Base-by-base conservation (phyloP, 1,140 invertebrate species). In the Ceratina australensis region DNA sequence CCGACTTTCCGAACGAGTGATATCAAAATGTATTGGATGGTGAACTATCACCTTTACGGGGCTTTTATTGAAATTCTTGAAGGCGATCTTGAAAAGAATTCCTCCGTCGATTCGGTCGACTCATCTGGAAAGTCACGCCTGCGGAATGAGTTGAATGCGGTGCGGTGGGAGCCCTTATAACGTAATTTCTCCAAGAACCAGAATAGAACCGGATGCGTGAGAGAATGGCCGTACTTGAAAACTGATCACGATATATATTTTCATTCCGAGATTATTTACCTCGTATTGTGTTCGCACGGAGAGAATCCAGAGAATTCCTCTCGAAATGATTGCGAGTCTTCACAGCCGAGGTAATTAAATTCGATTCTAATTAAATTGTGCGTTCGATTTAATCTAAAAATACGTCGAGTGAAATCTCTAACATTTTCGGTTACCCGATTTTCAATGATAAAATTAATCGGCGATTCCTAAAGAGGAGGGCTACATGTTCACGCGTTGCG, bases 1-100 rank as follows among this genome's bases (percentile, higher is more conserved):
- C 16, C 8, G 59, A 20, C 28, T 47, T 42, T 56, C 67, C 16
- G 50, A 56, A 57, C 63, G 66, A 28, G 61, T 68, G 69, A 83
- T 81, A 75, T 75, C 57, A 79, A 81, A 81, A 81, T 72, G 83
- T 79, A 85, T 57, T 81, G 82, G 79, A 77, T 67, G 61, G 69
- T 64, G 78, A 73, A 79, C 82, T 71, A 78, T 64, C 79, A 49
- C 65, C 79, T 78, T 65, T 52, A 67, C 42, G 47, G 52, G 18
- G 79, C 79, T 72, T 85, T 84, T 81, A 84, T 85, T 85, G 79
- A 84, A 85, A 84, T 85, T 84, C 75, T 82, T 85, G 60, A 67
- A 72, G 64, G 54, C 63, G 77, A 85, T 71, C 68, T 72, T 79
- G 83, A 85, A 85, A 84, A 85, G 83, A 81, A 85, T 85, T 85